Conservation (phyloP, 2,888 invertebrate genomes). For the Drosophila nr. perissopoda region DNA sequence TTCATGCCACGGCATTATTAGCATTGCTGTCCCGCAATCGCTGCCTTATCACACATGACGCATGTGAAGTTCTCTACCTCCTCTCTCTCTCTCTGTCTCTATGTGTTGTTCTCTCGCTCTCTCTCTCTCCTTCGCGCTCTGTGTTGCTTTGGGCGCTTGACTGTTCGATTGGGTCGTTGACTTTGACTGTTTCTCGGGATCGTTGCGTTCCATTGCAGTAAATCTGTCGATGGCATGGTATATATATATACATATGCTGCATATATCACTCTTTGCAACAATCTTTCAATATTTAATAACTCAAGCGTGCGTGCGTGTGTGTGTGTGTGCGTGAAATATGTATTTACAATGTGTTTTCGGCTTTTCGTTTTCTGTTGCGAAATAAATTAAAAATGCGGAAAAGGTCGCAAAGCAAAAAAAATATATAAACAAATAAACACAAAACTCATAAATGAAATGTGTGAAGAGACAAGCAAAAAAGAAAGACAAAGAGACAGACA, state of each 20-base stretch:
- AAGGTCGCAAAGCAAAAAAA: slow-evolving; percentile 40
- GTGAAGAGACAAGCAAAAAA: slow-evolving; percentile 12
- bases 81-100: slow-evolving; percentile 15
- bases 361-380: slow-evolving; percentile 23
- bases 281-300: slow-evolving; percentile 48
- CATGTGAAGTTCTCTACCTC: not conserved
- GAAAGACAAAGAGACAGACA: slow-evolving; percentile 1
- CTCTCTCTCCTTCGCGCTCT: not conserved
- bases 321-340: slow-evolving; percentile 21
- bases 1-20: slow-evolving; percentile 45
- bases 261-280: slow-evolving; percentile 53
- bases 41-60: slow-evolving; percentile 2
- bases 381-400: slow-evolving; percentile 66
- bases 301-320: slow-evolving; percentile 12
- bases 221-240: slow-evolving; percentile 66
- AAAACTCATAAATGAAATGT: slow-evolving; percentile 40
- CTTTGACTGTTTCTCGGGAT: slow-evolving; percentile 40
- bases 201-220: slow-evolving; percentile 67
- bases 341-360: slow-evolving; percentile 24
- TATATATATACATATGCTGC: slow-evolving; percentile 11
- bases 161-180: slow-evolving; percentile 46
- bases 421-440: not conserved
- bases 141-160: not conserved
- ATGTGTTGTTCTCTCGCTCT: slow-evolving; percentile 25
- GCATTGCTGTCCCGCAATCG: not conserved